phyloP scores from a whole-genome alignment of 2,797 vertebrate genomes.

The Clarias platycephalus region DNA sequence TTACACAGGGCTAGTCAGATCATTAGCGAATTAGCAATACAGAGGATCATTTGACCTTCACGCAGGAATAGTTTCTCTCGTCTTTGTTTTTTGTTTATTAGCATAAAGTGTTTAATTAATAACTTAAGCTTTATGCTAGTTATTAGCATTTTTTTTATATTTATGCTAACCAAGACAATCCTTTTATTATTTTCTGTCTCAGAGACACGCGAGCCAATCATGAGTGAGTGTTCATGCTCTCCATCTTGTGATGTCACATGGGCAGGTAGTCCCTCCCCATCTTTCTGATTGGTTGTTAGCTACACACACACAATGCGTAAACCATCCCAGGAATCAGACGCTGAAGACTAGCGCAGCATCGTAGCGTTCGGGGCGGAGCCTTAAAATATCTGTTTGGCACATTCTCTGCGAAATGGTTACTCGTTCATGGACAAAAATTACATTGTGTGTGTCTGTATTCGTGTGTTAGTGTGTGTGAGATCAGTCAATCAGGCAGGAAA shows the following conservation, averaged over 20 bases:
- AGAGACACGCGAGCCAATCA: neutral
- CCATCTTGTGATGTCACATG: neutral
- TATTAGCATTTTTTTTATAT: neutral
- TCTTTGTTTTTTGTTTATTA: neutral
- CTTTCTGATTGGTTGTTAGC: neutral
- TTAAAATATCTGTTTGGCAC: neutral
- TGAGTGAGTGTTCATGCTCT: neutral
- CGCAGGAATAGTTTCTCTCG: no score
- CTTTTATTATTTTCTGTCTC: neutral
- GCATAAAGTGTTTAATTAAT: neutral
- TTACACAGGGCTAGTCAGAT: neutral
- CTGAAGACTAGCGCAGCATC: neutral
- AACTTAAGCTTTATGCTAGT: neutral
- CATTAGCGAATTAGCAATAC: neutral
- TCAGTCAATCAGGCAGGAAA: conserved; percentile 69
- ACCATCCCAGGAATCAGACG: neutral
- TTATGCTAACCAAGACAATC: neutral
- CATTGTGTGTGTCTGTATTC: neutral
- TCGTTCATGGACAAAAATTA: neutral
- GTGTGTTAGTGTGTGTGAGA: conserved; percentile 50
- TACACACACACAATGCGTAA: no score
- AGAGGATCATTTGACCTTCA: neutral
- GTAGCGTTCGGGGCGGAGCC: neutral
- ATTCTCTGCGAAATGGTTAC: neutral
- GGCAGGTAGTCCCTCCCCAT: neutral